These are phyloP conservation scores for Anhinga rufa DNA, from an alignment of 2,113 vertebrate species.

Conservation along the genomic window DNA sequence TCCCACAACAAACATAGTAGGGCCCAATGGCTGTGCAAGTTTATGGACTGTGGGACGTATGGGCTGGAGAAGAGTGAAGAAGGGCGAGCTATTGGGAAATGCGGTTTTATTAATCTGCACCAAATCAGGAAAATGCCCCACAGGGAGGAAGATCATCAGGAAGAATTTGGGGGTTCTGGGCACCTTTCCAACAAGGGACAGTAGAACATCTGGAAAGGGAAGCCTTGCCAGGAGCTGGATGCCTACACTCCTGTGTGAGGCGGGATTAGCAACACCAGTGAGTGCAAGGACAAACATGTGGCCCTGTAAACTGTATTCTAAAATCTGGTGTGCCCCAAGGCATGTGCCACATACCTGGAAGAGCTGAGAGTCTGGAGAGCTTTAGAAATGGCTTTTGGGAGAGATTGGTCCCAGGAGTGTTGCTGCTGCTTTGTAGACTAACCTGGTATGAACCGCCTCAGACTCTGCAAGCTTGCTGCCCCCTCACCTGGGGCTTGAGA, in stretches of 20 bases:
- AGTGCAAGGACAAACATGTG: not conserved
- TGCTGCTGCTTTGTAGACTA: not conserved
- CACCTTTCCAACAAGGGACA: not conserved
- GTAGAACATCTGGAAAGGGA: not conserved
- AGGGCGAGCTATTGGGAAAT: not conserved
- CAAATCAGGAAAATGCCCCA: not conserved
- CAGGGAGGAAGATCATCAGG: not conserved
- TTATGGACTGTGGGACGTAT: not conserved
- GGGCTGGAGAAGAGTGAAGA: not conserved
- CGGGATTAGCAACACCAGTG: not conserved
- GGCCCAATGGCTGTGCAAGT: rapidly evolving
- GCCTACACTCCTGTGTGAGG: not conserved
- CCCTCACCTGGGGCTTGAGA: not conserved
- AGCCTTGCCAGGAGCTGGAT: not conserved
- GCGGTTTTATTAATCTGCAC: not conserved
- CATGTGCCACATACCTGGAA: not conserved
- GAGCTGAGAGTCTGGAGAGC: not conserved
- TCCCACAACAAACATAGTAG: not conserved
- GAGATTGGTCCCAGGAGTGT: no score
- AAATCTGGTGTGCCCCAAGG: not conserved
- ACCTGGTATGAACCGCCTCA: not conserved
- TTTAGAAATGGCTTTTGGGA: not conserved
- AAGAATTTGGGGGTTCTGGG: not conserved
- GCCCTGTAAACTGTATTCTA: not conserved
- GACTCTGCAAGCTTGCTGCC: not conserved